Evolutionary conservation across 1,140 invertebrate genomes (phyloP), one percentile per base, ranked within the genome.

Genomic region (Achroia grisella): DNA sequence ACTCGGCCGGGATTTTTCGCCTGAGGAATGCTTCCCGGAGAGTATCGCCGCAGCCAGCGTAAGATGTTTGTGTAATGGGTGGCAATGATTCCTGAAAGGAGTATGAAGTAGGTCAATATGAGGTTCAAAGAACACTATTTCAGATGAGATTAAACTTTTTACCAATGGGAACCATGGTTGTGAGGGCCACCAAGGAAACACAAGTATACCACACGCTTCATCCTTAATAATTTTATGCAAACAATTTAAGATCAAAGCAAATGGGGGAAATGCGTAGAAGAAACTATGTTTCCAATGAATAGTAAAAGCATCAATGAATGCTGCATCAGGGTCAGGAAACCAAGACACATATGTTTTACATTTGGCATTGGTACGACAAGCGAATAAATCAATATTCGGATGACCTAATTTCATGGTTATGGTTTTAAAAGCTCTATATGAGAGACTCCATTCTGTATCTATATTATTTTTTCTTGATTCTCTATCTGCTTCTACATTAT

Each of bases 151-250:
- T 32, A 74, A 27, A 4, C n/a, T 12, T 37, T 43, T 33, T 30
- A 45, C 11, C 0, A 75, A 3, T 0, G 71, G 60, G 33, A 50
- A 76, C 69, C 69, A 78, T 1, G 48, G 44, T 28, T 56, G 54
- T 9, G 44, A 40, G 1, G 40, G 36, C 54, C 54, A 56, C n/a
- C 13, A 10, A 0, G 48, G 48, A 9, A 44, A 48, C 6, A 56
- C 41, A 8, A 56, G 6, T 10, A 56, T 52, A 8, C 54, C 54
- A 2, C 9, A 13, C 3, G 54, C 47, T 27, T 33, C 10, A 17
- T 51, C 53, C 2, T 30, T 2, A 13, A 42, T 39, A 13, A 52
- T 52, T 33, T 52, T 52, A 8, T 14, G 3, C 14, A 56, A 43
- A 14, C 41, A 41, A 48, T 52, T 57, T 10, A 52, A 12, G 15